Percentiles rank a stretch among this genome's conserved stretches.
Evolutionary conservation across 92 coral and sea anemone species (phyloP).

Genomic region (Palythoa caribaeorum): DNA sequence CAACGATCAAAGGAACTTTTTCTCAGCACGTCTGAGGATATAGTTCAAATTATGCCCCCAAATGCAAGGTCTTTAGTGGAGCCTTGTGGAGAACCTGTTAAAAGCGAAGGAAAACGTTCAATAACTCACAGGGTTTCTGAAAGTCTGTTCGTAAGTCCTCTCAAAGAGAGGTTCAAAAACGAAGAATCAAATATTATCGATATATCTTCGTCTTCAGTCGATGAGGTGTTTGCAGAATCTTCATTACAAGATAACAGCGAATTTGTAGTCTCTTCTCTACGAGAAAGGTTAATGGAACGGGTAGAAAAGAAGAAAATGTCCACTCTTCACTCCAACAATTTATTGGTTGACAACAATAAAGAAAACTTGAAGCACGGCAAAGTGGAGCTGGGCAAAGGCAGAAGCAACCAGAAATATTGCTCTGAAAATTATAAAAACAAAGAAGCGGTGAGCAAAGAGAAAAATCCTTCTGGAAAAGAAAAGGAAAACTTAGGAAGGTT

Average conservation of each 20-base stretch:
- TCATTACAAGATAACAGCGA: neutral
- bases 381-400: neutral
- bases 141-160: neutral
- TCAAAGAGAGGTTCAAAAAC: neutral
- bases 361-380: neutral
- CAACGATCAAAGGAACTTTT: neutral
- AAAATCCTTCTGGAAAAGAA: neutral
- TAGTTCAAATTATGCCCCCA: neutral
- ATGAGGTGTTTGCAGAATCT: constrained; percentile 31
- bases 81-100: neutral
- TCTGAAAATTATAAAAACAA: constrained; percentile 3
- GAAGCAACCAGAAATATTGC: neutral
- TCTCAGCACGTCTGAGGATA: neutral
- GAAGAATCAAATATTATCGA: neutral
- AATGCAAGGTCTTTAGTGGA: neutral
- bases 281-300: constrained; percentile 17
- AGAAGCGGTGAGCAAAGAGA: neutral
- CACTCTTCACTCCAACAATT: neutral
- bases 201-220: neutral
- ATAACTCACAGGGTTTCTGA: neutral
- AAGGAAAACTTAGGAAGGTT: neutral
- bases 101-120: neutral
- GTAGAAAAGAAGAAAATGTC: neutral
- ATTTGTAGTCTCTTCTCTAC: constrained; percentile 10
- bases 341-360: neutral